Conservation (phyloP, 2,797 vertebrate genomes). For the Florisuga fusca region DNA sequence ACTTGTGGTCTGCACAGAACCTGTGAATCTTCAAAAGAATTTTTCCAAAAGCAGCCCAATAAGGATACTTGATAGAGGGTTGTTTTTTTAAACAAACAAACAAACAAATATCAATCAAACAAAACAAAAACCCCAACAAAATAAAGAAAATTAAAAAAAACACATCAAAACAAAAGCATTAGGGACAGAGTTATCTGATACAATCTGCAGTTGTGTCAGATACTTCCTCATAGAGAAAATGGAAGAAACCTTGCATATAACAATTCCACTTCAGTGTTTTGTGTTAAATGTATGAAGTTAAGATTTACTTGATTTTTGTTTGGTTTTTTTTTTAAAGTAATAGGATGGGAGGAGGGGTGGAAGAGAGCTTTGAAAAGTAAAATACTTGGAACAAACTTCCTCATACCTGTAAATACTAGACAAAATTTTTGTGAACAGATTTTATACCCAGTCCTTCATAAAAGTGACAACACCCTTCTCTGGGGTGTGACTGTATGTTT, state of each 20-base stretch:
- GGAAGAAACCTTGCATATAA: background rate
- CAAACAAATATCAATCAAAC: too few species aligned
- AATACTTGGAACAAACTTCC: background rate
- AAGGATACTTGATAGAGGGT: background rate
- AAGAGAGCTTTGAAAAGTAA: background rate
- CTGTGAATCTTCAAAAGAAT: background rate
- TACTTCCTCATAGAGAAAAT: background rate
- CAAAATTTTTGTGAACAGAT: background rate
- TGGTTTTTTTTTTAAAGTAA: background rate
- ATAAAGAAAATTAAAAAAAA: too few species aligned
- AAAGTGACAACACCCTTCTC: background rate
- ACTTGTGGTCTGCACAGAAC: background rate
- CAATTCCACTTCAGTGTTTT: background rate
- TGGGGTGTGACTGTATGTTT: background rate
- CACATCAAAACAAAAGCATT: background rate
- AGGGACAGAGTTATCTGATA: background rate
- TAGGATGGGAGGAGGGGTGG: background rate
- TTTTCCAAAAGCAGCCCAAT: background rate
- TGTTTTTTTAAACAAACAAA: too few species aligned
- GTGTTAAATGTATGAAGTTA: background rate
- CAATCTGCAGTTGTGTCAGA: background rate
- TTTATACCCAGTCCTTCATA: background rate
- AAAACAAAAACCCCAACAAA: too few species aligned
- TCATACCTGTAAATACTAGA: background rate
- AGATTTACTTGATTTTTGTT: background rate